phyloP scores from a whole-genome alignment of 2,888 invertebrate genomes.

The Aspidapion aeneum region DNA sequence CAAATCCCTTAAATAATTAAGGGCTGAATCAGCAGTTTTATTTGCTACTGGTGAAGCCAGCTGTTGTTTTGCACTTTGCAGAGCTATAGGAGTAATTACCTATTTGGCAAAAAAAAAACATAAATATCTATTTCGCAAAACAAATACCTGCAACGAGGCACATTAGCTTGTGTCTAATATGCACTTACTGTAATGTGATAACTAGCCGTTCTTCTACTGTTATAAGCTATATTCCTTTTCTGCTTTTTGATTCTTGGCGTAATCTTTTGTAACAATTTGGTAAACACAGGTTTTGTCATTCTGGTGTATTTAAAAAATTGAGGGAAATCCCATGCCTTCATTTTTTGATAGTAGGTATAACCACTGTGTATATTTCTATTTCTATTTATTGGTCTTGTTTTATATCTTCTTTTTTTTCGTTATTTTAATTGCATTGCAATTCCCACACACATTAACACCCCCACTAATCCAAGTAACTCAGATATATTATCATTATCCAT shows the following conservation, averaged over 20 bases:
- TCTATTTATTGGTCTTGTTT: conserved; percentile 3
- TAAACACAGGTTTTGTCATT: not conserved
- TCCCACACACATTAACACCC: too few species aligned
- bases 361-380: not conserved
- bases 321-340: conserved; percentile 4
- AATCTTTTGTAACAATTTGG: not conserved
- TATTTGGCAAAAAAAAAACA: too few species aligned
- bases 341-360: conserved; percentile 4
- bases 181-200: conserved; percentile 5
- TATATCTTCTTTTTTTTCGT: conserved; percentile 2
- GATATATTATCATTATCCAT: too few species aligned
- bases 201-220: conserved; percentile 2
- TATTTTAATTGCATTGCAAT: not conserved
- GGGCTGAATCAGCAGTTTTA: too few species aligned
- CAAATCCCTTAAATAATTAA: too few species aligned
- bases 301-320: conserved; percentile 9
- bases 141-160: too few species aligned
- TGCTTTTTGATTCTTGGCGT: not conserved
- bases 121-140: too few species aligned
- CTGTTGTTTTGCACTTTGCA: too few species aligned
- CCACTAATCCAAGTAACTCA: too few species aligned
- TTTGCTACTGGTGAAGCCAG: too few species aligned
- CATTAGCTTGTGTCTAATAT: too few species aligned
- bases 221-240: not conserved
- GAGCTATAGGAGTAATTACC: too few species aligned